These are phyloP conservation scores for Acropternis orthonyx DNA, from an alignment of 2,797 vertebrate genomes.

Conservation along the genomic window DNA sequence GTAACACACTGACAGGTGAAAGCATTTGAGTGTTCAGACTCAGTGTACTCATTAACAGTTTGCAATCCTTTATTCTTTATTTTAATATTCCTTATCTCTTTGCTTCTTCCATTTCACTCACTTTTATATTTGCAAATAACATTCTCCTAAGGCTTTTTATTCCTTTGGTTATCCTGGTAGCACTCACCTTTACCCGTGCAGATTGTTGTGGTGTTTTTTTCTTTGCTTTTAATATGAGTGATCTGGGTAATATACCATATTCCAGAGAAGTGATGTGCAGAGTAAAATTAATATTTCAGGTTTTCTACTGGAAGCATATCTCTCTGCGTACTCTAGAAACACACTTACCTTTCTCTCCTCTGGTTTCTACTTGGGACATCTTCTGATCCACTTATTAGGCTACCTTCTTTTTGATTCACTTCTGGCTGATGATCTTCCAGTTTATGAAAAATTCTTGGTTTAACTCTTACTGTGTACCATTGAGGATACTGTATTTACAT, in stretches of 20 bases:
- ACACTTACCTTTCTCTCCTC: constrained; percentile 1
- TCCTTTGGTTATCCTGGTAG: background rate
- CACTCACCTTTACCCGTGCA: background rate
- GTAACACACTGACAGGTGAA: background rate
- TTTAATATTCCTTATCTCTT: background rate
- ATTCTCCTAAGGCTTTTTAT: background rate
- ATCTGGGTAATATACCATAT: background rate
- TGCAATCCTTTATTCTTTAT: background rate
- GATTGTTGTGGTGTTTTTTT: background rate
- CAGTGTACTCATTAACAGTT: background rate
- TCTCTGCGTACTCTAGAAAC: background rate
- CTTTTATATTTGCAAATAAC: background rate
- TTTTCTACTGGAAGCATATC: background rate
- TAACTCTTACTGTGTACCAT: background rate
- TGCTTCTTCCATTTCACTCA: background rate
- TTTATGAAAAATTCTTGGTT: background rate
- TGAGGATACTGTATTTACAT: background rate
- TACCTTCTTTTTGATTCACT: background rate
- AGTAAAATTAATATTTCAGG: background rate
- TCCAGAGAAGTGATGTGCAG: background rate
- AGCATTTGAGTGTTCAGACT: background rate
- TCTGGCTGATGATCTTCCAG: background rate
- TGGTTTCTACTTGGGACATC: background rate
- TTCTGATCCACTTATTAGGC: background rate
- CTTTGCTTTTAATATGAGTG: background rate